phyloP scores from a whole-genome alignment of 2,888 invertebrate species.

The Nomada goodeniana region DNA sequence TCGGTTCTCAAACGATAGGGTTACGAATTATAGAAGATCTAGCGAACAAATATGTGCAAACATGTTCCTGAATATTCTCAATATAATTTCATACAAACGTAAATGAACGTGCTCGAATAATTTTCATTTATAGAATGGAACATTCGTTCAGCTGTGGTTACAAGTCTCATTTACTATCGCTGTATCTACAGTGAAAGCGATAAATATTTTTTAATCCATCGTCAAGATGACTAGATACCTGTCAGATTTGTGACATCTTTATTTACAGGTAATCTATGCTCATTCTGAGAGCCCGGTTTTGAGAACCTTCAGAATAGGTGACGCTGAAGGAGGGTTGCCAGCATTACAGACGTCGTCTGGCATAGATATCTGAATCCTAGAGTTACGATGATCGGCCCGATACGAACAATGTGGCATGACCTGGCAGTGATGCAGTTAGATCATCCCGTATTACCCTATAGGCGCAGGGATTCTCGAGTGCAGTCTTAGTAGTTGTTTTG shows the following conservation, averaged over 20 bases:
- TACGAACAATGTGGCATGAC: conserved; percentile 62
- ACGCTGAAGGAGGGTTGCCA: conserved; percentile 42
- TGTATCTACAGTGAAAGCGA: too few relatives aligned
- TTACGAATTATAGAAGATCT: background rate
- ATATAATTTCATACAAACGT: too few relatives aligned
- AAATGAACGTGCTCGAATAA: background rate
- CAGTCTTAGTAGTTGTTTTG: conserved; percentile 41
- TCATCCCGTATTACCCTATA: conserved; percentile 61
- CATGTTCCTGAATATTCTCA: too few relatives aligned
- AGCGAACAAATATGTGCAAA: too few relatives aligned
- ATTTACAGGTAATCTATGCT: too few relatives aligned
- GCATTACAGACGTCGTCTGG: conserved; percentile 51
- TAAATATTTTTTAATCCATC: too few relatives aligned
- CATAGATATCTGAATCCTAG: conserved; percentile 46
- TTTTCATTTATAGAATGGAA: background rate
- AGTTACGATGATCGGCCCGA: conserved; percentile 61
- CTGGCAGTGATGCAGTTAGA: conserved; percentile 61
- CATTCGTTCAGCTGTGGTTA: too few relatives aligned
- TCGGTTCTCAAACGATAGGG: conserved; percentile 34
- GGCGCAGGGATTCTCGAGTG: conserved; percentile 52
- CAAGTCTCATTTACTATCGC: too few relatives aligned
- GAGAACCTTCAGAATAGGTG: conserved; percentile 41
- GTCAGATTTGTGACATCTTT: too few relatives aligned
- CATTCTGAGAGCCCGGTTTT: conserved; percentile 1
- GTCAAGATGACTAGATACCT: too few relatives aligned